Evolutionary conservation across 2,797 vertebrate species (phyloP).

Genomic region (Odontamblyopus rebecca): DNA sequence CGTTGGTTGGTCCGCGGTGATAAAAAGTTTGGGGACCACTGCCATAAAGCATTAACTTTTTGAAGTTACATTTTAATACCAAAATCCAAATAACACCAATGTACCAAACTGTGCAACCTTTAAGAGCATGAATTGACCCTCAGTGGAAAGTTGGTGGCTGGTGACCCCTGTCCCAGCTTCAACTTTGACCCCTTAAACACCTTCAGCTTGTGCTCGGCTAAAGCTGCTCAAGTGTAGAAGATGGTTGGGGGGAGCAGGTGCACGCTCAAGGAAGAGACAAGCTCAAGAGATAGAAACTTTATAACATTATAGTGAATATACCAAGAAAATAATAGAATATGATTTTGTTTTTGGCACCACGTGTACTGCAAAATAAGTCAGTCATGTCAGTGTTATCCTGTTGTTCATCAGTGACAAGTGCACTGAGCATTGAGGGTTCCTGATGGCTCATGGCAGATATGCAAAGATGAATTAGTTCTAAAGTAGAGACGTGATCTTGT

Average conservation of each 20-base stretch:
- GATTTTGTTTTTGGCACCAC: too few species aligned
- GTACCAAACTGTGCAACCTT: neutral
- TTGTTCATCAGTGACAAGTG: too few species aligned
- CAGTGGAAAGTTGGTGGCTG: neutral
- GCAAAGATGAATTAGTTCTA: too few species aligned
- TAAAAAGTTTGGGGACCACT: too few species aligned
- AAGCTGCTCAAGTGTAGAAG: conserved; percentile 31
- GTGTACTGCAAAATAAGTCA: too few species aligned
- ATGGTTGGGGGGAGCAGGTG: conserved; percentile 25
- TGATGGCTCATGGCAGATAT: too few species aligned
- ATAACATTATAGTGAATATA: too few species aligned
- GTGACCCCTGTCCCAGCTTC: neutral
- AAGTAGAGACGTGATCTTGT: too few species aligned
- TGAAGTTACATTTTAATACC: neutral
- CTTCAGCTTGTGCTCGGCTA: conserved; percentile 18
- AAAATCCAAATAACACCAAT: neutral
- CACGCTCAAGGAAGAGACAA: conserved; percentile 2
- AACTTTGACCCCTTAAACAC: conserved; percentile 16
- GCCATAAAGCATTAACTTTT: neutral
- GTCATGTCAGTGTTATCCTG: too few species aligned
- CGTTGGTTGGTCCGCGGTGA: too few species aligned
- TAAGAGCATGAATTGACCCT: conserved; percentile 3
- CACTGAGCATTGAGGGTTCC: too few species aligned
- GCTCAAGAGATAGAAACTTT: neutral
- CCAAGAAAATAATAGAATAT: too few species aligned